These are phyloP conservation scores for Sebastes minor DNA, from an alignment of 2,797 vertebrate genomes.

Conservation along the genomic window DNA sequence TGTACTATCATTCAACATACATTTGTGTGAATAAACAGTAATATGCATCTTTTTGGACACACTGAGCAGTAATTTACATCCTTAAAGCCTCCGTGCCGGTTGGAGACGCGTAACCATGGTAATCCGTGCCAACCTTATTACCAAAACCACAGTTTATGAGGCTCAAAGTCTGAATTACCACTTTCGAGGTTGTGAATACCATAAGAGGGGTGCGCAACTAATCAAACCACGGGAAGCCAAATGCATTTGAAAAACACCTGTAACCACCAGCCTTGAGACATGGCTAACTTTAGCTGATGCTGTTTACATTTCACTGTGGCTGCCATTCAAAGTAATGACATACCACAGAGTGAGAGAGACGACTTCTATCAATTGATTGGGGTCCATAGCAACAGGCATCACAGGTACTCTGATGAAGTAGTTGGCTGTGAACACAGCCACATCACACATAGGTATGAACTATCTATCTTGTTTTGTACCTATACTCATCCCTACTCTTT, in stretches of 20 bases:
- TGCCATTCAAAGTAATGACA: background rate
- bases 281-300: background rate
- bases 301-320: background rate
- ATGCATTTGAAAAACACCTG: background rate
- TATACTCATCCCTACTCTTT: background rate
- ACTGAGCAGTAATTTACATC: background rate
- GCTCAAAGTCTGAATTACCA: too few relatives aligned
- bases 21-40: background rate
- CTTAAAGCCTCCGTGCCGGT: too few relatives aligned
- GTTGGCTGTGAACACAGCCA: background rate
- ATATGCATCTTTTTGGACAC: background rate
- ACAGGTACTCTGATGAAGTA: background rate
- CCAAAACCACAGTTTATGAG: too few relatives aligned
- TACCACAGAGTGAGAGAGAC: background rate
- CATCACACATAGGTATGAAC: background rate
- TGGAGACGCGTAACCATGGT: too few relatives aligned
- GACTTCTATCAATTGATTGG: background rate
- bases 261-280: background rate
- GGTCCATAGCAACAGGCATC: slow-evolving; percentile 10
- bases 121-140: too few relatives aligned
- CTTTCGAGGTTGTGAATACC: too few relatives aligned
- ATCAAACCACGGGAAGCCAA: background rate
- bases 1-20: background rate
- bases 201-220: background rate
- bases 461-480: background rate